Conservation (phyloP, 2,113 vertebrate species). For the Clarias macrocephalus region DNA sequence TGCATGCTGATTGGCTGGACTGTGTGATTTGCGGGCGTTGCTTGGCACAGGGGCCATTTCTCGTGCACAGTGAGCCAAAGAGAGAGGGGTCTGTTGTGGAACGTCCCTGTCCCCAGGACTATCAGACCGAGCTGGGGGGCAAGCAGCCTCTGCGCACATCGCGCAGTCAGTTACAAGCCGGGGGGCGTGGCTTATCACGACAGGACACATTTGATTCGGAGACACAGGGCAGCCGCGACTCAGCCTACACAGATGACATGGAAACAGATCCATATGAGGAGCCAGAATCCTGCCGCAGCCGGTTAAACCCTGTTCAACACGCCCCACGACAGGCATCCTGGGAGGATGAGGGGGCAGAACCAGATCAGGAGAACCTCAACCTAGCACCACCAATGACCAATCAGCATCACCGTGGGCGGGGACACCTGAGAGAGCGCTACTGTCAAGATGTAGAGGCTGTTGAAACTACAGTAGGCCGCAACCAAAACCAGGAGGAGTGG, state of each 20-base stretch:
- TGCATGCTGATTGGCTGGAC: slow-evolving; percentile 76
- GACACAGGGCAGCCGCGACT: slow-evolving; percentile 88
- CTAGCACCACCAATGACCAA: slow-evolving; percentile 69
- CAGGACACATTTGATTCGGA: slow-evolving; percentile 94
- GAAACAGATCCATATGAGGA: slow-evolving; percentile 92
- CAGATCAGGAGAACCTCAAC: slow-evolving; percentile 85
- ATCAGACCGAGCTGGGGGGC: slow-evolving; percentile 73
- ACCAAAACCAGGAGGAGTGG: slow-evolving; percentile 86
- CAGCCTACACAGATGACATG: slow-evolving; percentile 93
- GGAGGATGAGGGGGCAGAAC: slow-evolving; percentile 82
- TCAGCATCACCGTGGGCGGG: slow-evolving; percentile 73
- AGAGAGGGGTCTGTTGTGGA: slow-evolving; percentile 76
- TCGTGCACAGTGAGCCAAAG: slow-evolving; percentile 84
- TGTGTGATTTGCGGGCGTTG: slow-evolving; percentile 59
- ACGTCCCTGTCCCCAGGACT: slow-evolving; percentile 76
- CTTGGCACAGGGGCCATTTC: slow-evolving; percentile 82
- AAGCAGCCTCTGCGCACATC: slow-evolving; percentile 73
- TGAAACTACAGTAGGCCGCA: slow-evolving; percentile 74
- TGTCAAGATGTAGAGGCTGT: slow-evolving; percentile 76
- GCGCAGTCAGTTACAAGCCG: slow-evolving; percentile 67
- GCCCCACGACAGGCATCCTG: slow-evolving; percentile 79
- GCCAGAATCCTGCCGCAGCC: slow-evolving; percentile 74
- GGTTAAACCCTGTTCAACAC: slow-evolving; percentile 73
- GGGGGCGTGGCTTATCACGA: slow-evolving; percentile 79
- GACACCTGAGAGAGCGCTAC: slow-evolving; percentile 83